Evolutionary conservation across 2,797 vertebrate genomes (phyloP), one percentile per base, ranked within the genome.

Genomic region (Oreochromis grahami): DNA sequence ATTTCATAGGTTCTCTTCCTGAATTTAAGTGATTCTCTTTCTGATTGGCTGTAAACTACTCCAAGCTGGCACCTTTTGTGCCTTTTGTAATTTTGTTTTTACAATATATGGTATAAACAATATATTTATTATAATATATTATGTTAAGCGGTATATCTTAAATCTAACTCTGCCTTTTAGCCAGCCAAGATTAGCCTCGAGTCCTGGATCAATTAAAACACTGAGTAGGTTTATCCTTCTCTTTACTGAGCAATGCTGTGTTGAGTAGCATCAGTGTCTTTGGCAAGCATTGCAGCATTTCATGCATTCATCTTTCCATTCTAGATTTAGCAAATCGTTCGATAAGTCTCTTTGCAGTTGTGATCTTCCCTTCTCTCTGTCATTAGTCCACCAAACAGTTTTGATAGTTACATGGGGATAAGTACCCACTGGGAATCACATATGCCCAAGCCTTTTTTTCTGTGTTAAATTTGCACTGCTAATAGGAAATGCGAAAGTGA

Each of bases 171-270:
- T 53, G 43, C 76, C 24, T 77, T 72, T 81, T 76, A 77, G 14
- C 13, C 43, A 60, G 41, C 56, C 56, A 45, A 77, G 58, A 90
- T 92, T 78, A 86, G 32, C 36, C 68, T 84, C 36, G 34, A 79
- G 72, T 89, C 80, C 78, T 65, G 45, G 84, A 89, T 85, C 78
- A 81, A 78, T 92, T 87, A 90, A 87, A 90, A 77, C 21, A 80
- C 79, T 63, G 77, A 90, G 84, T 70, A 36, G 55, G 63, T 91
- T 90, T 60, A 83, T 89, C 53, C 51, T 84, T 79, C 56, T 87
- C 78, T 36, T 21, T 12, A 5, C 52, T 85, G 56, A 88, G 76
- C 45, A 52, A 2, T 51, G 53, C 11, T 74, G 82, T 48, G 53
- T 15, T 52, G 51, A 41, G 68, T 36, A 87, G 76, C 65, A 26